Conservation (phyloP, 2,113 vertebrate genomes). For the Chelonoidis abingdonii region DNA sequence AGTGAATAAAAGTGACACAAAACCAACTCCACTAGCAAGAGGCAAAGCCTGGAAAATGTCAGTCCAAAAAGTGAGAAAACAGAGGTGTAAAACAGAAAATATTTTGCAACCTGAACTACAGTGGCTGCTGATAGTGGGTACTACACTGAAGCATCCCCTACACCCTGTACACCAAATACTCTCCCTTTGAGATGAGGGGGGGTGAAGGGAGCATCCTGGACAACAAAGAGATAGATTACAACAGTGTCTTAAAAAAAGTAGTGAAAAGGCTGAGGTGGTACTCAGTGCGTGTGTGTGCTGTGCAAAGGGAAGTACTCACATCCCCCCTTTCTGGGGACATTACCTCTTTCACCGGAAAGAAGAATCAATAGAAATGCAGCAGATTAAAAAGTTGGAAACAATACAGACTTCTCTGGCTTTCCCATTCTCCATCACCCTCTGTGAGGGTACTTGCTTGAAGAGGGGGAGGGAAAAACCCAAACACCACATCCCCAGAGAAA, state of each 20-base stretch:
- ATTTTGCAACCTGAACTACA: constrained; percentile 6
- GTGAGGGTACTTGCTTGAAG: neutral
- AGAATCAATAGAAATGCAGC: neutral
- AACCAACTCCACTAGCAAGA: neutral
- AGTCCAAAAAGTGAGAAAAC: neutral
- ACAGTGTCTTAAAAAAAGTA: neutral
- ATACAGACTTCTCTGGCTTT: neutral
- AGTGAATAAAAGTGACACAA: neutral
- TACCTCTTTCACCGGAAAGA: neutral
- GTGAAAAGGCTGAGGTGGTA: neutral
- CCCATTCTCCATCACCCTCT: neutral
- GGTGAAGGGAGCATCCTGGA: constrained; percentile 7
- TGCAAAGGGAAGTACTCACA: neutral
- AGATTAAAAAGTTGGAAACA: neutral
- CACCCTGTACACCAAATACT: neutral
- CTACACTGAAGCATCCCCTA: neutral
- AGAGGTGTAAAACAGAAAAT: neutral
- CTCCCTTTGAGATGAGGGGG: neutral
- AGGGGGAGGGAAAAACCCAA: neutral
- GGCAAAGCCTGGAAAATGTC: neutral
- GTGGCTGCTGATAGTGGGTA: neutral
- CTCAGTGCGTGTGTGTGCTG: neutral
- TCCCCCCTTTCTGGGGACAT: neutral
- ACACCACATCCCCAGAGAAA: neutral
- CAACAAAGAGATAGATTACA: neutral